These are phyloP conservation scores for Axis porcinus DNA, from an alignment of 2,113 vertebrate species.

Conservation along the genomic window DNA sequence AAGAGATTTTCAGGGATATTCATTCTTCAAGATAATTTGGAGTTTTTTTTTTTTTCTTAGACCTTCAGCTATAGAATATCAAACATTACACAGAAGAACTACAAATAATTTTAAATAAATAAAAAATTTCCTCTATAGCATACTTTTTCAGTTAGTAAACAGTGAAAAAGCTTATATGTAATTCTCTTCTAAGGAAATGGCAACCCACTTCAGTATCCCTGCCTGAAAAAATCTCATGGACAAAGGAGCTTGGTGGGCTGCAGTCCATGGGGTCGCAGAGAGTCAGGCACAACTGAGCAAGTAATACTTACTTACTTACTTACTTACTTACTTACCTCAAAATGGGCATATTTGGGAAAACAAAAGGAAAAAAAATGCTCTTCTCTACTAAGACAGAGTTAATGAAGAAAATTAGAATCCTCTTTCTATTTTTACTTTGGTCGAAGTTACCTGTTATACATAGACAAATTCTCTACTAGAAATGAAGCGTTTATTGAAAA, in stretches of 20 bases:
- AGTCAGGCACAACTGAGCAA: accelerated
- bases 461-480: background rate
- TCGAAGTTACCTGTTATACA: background rate
- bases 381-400: background rate
- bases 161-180: background rate
- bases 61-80: background rate
- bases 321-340: background rate
- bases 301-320: background rate
- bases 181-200: background rate
- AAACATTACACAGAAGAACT: background rate
- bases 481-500: background rate
- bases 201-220: background rate
- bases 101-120: background rate
- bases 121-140: background rate
- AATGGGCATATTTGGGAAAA: background rate
- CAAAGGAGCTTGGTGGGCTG: background rate
- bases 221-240: background rate
- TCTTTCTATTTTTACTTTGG: background rate
- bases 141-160: background rate
- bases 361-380: background rate
- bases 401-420: background rate
- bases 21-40: background rate
- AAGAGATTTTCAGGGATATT: background rate
- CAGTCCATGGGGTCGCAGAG: background rate
- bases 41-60: background rate